Conservation (phyloP, 2,888 invertebrate species). For the Ochropacha duplaris region DNA sequence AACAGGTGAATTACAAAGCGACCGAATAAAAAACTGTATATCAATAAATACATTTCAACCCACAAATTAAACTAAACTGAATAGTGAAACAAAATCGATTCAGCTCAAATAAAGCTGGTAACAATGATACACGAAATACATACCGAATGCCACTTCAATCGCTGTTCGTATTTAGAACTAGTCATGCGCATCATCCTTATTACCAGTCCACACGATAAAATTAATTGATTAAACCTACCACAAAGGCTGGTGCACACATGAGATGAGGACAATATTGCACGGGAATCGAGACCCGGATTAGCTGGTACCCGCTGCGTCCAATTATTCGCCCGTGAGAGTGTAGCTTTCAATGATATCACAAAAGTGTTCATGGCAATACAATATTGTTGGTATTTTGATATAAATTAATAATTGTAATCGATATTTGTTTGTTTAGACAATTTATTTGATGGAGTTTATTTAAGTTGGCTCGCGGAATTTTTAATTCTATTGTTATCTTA, state of each 20-base stretch:
- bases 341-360: constrained; percentile 3
- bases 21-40: background rate
- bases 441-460: no score
- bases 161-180: constrained; percentile 26
- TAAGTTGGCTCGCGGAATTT: no score
- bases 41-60: no score
- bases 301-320: constrained; percentile 47
- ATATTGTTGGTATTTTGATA: background rate
- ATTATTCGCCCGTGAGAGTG: constrained; percentile 54
- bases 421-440: background rate
- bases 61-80: no score
- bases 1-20: background rate
- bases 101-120: background rate
- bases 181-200: constrained; percentile 50
- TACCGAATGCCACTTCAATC: constrained; percentile 29
- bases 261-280: constrained; percentile 44
- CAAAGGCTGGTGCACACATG: constrained; percentile 52
- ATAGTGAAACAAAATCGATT: background rate
- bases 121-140: constrained; percentile 1
- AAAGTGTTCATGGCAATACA: background rate
- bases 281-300: constrained; percentile 58
- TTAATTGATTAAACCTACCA: constrained; percentile 66
- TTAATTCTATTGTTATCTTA: no score
- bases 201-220: constrained; percentile 56
- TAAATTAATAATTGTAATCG: background rate